A percentile compares a stretch with the other conserved stretches of the same genome.
Conservation (phyloP, 2,797 vertebrate species). For the Oceanodroma leucorhoa region DNA sequence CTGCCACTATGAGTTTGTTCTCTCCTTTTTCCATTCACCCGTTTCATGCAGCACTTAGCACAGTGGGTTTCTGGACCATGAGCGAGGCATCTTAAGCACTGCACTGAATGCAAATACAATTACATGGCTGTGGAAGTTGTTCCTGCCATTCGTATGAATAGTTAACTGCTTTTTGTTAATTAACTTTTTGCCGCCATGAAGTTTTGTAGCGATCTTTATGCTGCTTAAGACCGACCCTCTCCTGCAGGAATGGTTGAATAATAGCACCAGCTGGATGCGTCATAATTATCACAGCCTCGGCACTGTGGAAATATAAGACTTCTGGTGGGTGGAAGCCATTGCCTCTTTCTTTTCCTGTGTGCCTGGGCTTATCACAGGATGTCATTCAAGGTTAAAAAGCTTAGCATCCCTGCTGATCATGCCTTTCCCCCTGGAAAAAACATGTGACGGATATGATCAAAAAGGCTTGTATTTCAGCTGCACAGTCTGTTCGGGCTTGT, state of each 20-base stretch:
- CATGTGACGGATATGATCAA: constrained; percentile 58
- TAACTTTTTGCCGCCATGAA: constrained; percentile 29
- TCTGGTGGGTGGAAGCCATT: constrained; percentile 58
- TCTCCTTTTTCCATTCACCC: constrained; percentile 65
- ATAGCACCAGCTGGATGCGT: constrained; percentile 54
- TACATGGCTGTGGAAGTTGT: constrained; percentile 44
- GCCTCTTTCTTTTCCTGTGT: constrained; percentile 56
- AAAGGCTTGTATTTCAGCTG: constrained; percentile 61
- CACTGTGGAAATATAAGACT: constrained; percentile 55
- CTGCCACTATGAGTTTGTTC: constrained; percentile 61
- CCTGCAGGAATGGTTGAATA: constrained; percentile 46
- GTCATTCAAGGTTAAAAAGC: constrained; percentile 70
- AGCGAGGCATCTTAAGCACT: constrained; percentile 11
- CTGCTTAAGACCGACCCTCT: neutral
- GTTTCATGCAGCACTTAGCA: constrained; percentile 40
- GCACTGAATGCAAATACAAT: constrained; percentile 46
- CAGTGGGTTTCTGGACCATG: constrained; percentile 56
- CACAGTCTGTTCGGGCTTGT: constrained; percentile 40
- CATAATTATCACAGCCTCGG: constrained; percentile 50
- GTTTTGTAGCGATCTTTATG: neutral
- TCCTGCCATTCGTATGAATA: constrained; percentile 43
- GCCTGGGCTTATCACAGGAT: constrained; percentile 47
- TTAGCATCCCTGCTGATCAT: constrained; percentile 66
- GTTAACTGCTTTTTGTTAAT: constrained; percentile 57
- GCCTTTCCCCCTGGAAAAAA: constrained; percentile 60